Conservation (phyloP, 2,113 vertebrate genomes). For the Cheirogaleus medius region DNA sequence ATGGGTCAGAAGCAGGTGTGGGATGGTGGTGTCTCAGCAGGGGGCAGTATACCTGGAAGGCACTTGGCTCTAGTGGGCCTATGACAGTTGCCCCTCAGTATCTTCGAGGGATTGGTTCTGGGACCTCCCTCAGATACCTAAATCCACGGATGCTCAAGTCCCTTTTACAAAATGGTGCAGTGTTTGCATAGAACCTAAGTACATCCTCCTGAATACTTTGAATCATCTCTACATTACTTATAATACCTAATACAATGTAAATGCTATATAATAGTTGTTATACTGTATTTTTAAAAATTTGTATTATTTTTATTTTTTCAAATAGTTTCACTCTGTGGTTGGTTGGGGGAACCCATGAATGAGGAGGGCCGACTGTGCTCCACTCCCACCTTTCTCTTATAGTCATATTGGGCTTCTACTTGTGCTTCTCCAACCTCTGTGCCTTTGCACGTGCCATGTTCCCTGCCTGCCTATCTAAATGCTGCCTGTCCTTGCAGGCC, state of each 20-base stretch:
- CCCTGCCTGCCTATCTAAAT: not conserved
- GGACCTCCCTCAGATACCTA: not conserved
- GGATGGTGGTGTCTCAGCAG: not conserved
- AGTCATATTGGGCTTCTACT: not conserved
- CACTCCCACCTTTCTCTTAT: not conserved
- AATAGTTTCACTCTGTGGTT: not conserved
- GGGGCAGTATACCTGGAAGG: not conserved
- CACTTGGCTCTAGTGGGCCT: not conserved
- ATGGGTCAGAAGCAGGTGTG: not conserved
- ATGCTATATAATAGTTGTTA: not conserved
- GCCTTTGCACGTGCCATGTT: accelerated
- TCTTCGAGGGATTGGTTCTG: not conserved
- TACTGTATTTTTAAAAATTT: not conserved
- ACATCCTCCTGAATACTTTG: not conserved
- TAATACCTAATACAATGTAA: not conserved
- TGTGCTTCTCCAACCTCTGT: not conserved
- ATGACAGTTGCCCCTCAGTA: not conserved
- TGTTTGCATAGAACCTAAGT: not conserved
- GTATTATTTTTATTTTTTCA: not conserved
- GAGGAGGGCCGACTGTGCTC: not conserved
- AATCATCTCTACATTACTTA: not conserved
- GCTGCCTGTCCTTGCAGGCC: not conserved
- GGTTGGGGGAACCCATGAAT: not conserved
- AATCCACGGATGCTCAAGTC: not conserved
- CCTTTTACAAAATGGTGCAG: not conserved